Evolutionary conservation across 53 echinoderm and acorn worm species (phyloP).

Genomic region (Paelopatides confundens): DNA sequence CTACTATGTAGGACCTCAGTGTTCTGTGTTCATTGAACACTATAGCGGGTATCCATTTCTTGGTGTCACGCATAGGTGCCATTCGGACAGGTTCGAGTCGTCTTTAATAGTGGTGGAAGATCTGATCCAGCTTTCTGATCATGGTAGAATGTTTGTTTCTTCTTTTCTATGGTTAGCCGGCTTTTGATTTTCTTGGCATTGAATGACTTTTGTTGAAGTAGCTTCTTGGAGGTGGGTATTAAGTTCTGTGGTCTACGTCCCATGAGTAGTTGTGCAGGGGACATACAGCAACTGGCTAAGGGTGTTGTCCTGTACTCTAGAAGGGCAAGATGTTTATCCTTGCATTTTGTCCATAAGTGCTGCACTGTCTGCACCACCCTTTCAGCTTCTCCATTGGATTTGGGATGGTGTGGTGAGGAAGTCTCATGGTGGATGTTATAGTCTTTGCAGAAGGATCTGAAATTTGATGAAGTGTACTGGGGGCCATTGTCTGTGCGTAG

Average conservation of each 20-base stretch:
- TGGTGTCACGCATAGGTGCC: no score
- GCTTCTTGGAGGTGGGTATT: constrained; percentile 54
- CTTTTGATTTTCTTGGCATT: constrained; percentile 35
- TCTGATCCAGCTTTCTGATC: no score
- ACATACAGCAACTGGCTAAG: constrained; percentile 51
- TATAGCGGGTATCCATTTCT: no score
- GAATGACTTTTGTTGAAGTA: constrained; percentile 46
- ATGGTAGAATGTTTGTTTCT: constrained; percentile 32
- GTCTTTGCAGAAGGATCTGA: constrained; percentile 30
- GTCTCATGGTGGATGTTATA: constrained; percentile 9
- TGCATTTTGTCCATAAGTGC: constrained; percentile 65
- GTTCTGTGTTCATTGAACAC: no score
- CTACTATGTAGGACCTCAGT: no score
- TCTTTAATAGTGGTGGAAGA: no score
- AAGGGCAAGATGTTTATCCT: constrained; percentile 54
- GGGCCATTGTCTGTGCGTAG: constrained; percentile 70
- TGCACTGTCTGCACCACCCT: constrained; percentile 47
- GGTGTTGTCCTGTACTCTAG: constrained; percentile 61
- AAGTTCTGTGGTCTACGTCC: constrained; percentile 66
- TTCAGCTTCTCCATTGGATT: constrained; percentile 50
- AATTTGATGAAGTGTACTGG: constrained; percentile 57
- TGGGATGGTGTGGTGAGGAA: constrained; percentile 24
- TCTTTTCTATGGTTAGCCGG: neutral
- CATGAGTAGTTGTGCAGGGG: constrained; percentile 77
- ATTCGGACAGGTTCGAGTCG: no score